Base-by-base conservation (phyloP, 2,797 vertebrate genomes). In the Typhlichthys eigenmanni region DNA sequence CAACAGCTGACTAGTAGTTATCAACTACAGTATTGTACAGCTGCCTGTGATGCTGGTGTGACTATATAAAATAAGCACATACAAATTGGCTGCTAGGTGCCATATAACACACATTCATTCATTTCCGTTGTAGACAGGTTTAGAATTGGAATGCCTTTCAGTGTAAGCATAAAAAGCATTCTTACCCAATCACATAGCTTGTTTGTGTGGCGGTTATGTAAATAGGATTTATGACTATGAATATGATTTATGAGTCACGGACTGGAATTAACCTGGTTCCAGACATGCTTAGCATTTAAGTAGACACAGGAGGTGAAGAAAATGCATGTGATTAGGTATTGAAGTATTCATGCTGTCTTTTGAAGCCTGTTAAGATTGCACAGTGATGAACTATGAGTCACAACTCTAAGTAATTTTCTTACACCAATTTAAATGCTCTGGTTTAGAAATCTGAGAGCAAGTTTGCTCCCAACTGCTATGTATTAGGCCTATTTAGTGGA, bases 231-330 rank as follows among this genome's bases (percentile, higher is more conserved):
- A 47, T 43, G 60, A 48, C 55, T 79, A 29, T 29, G 4, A 60
- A 74, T 68, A 38, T 68, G 74, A 82, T 69, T 65, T 24, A 47
- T 43, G 74, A 87, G 68, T 85, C 80, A 81, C 16, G 46, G 72
- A 13, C 60, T 58, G 74, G 69, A 59, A 43, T 68, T 55, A 49
- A 68, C 64, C 72, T 47, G 13, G 56, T 71, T 55, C 52, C 47
- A 14, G 32, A 66, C 66, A 2, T 57, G 38, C 11, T 2, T 3
- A 56, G 19, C 47, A 53, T 48, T 5, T 45, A n/a, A 9, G 50
- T 0, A 62, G 69, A 65, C 64, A n/a, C 55, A 14, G 46, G 56
- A 59, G 38, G 52, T 55, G 53, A 56, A 29, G 14, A 62, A 49
- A 62, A 64, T 48, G 54, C 14, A 29, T 46, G 43, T 49, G 50